Evolutionary conservation across 2,888 invertebrate species (phyloP).

Genomic region (Tortrix viridana): DNA sequence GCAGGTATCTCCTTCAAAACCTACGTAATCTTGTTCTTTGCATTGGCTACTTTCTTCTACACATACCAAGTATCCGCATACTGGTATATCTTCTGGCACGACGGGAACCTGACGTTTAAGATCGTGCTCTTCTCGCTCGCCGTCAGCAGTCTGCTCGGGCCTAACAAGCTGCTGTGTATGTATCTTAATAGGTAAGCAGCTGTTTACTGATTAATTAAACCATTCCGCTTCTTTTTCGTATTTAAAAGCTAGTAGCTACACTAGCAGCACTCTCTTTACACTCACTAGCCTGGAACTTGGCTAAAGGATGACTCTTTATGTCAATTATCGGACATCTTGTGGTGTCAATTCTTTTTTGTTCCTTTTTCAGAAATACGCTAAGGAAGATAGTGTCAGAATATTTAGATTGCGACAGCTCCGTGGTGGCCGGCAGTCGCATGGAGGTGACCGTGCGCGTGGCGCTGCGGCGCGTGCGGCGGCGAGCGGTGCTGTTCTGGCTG

Average conservation of each 20-base stretch:
- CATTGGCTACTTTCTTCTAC: slow-evolving; percentile 52
- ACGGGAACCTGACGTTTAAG: slow-evolving; percentile 49
- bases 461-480: slow-evolving; percentile 38
- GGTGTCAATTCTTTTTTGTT: too few relatives aligned
- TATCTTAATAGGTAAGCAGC: slow-evolving; percentile 50
- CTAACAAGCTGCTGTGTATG: slow-evolving; percentile 57
- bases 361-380: slow-evolving; percentile 42
- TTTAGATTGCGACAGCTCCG: slow-evolving; percentile 44
- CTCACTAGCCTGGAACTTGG: too few relatives aligned
- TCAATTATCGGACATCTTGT: too few relatives aligned
- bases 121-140: slow-evolving; percentile 55
- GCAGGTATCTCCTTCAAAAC: slow-evolving; percentile 54
- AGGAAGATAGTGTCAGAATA: slow-evolving; percentile 45
- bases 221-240: too few relatives aligned
- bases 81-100: slow-evolving; percentile 58
- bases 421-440: slow-evolving; percentile 45
- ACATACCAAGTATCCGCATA: slow-evolving; percentile 54
- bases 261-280: too few relatives aligned
- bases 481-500: slow-evolving; percentile 41
- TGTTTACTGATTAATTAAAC: too few relatives aligned
- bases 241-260: too few relatives aligned
- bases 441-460: slow-evolving; percentile 42
- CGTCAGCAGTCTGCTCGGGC: slow-evolving; percentile 51
- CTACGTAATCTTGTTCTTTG: slow-evolving; percentile 47
- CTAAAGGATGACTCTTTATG: too few relatives aligned